phyloP scores from a whole-genome alignment of 1,140 invertebrate species.

The Drosophila suzukii region DNA sequence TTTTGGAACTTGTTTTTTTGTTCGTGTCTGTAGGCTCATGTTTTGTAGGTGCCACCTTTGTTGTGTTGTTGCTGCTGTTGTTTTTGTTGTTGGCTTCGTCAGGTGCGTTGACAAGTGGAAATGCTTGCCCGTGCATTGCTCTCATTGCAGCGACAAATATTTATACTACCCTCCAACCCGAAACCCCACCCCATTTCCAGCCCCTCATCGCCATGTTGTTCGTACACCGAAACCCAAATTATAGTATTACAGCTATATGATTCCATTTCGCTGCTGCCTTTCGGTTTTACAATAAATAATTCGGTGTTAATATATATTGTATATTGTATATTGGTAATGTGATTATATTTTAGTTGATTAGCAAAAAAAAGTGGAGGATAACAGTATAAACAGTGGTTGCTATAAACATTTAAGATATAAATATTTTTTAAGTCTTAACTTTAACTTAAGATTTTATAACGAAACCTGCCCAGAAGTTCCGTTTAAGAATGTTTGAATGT shows the following conservation, averaged over 20 bases:
- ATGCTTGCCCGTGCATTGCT: constrained; percentile 78
- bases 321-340: not conserved
- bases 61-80: constrained; percentile 5
- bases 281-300: not conserved
- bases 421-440: no score
- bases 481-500: no score
- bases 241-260: constrained; percentile 5
- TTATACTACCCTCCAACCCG: constrained; percentile 51
- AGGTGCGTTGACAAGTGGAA: constrained; percentile 75
- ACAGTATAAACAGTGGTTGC: no score
- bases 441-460: no score
- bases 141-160: constrained; percentile 77
- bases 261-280: not conserved
- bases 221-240: constrained; percentile 36
- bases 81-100: constrained; percentile 48
- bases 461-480: no score
- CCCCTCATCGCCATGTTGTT: constrained; percentile 1
- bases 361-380: no score
- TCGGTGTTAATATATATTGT: not conserved
- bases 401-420: no score
- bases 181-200: not conserved
- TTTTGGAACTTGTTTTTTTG: constrained; percentile 44
- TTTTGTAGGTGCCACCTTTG: constrained; percentile 16
- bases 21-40: constrained; percentile 9
- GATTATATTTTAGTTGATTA: not conserved